These are phyloP conservation scores for Basileuterus tristriatus DNA, from an alignment of 2,797 vertebrate genomes.

Conservation along the genomic window DNA sequence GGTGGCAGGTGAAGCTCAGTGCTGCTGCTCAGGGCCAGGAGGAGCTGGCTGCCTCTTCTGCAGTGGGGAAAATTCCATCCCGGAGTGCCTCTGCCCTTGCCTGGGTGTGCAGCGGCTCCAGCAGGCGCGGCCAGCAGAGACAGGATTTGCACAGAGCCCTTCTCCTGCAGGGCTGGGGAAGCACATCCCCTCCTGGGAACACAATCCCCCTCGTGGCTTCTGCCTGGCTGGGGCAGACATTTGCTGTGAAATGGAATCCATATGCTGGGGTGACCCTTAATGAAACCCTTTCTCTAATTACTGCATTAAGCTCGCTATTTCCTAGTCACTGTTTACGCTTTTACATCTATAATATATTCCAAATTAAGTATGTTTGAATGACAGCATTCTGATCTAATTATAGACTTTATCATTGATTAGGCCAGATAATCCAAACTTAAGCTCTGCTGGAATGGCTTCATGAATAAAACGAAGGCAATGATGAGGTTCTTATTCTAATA, in stretches of 20 bases:
- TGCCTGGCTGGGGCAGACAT: slow-evolving; percentile 9
- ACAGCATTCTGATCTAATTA: slow-evolving; percentile 59
- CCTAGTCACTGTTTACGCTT: slow-evolving; percentile 59
- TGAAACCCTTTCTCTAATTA: slow-evolving; percentile 55
- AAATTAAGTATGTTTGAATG: slow-evolving; percentile 64
- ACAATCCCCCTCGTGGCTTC: slow-evolving; percentile 8
- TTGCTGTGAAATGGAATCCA: slow-evolving; percentile 57
- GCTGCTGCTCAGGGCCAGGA: neutral
- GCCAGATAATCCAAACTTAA: slow-evolving; percentile 34
- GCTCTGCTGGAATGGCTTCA: neutral
- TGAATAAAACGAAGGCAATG: neutral
- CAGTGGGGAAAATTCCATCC: neutral
- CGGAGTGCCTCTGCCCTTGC: neutral
- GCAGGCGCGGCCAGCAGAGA: neutral
- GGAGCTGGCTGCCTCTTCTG: neutral
- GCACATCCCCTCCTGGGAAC: neutral
- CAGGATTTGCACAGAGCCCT: neutral
- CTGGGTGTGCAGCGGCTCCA: neutral
- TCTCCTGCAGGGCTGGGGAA: neutral
- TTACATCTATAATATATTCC: slow-evolving; percentile 59
- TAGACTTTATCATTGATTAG: slow-evolving; percentile 53
- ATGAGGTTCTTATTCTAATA: neutral
- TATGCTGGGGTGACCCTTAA: slow-evolving; percentile 45
- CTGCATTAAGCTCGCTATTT: slow-evolving; percentile 49
- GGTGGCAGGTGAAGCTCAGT: neutral